phyloP scores from a whole-genome alignment of 2,797 vertebrate genomes.

The Cossypha caffra region DNA sequence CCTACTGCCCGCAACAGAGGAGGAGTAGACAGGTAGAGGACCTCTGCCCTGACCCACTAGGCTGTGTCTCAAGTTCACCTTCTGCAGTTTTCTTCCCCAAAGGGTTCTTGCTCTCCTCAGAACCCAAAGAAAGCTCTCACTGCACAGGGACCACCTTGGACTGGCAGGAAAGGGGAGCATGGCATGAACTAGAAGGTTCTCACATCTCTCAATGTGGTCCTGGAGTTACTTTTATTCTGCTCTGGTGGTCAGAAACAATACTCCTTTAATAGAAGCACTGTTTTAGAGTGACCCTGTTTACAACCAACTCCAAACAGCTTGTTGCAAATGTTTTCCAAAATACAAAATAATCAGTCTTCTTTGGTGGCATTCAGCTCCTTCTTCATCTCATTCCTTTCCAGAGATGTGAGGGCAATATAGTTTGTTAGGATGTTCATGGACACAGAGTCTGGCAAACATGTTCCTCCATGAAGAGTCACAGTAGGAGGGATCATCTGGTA shows the following conservation, averaged over 20 bases:
- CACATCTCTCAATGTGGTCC: conserved; percentile 27
- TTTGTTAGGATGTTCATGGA: background rate
- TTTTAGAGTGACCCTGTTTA: conserved; percentile 20
- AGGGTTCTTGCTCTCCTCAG: background rate
- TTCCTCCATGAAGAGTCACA: conserved; percentile 21
- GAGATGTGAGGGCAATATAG: background rate
- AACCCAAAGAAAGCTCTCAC: background rate
- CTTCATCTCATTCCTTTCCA: conserved; percentile 14
- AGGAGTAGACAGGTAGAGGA: background rate
- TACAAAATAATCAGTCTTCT: conserved; percentile 32
- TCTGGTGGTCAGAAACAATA: conserved; percentile 44
- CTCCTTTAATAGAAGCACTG: background rate
- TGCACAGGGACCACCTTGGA: background rate
- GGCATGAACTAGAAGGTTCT: background rate
- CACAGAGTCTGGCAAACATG: background rate
- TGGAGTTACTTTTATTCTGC: conserved; percentile 24
- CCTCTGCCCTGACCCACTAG: background rate
- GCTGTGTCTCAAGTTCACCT: background rate
- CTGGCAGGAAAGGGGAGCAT: background rate
- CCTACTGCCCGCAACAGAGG: background rate
- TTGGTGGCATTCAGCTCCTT: conserved; percentile 36
- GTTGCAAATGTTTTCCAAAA: conserved; percentile 15
- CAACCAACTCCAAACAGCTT: background rate
- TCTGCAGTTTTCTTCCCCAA: background rate
- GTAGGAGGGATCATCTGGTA: conserved; percentile 43